Percentiles rank a stretch among this genome's conserved stretches.
Conservation (phyloP, 2,888 invertebrate genomes). For the Drosophila paucipuncta region DNA sequence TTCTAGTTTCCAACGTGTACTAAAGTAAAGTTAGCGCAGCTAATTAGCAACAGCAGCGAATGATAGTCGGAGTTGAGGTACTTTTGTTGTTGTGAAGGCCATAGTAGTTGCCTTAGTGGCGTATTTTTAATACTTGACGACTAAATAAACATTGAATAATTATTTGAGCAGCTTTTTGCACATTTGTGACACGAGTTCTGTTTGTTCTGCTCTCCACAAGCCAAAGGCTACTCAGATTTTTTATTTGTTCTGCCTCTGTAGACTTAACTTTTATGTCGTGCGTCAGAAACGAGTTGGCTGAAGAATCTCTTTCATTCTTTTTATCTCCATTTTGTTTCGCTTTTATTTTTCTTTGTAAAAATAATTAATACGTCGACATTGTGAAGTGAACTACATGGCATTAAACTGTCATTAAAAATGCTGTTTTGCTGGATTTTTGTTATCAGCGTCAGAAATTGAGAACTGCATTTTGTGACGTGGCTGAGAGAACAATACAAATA, state of each 20-base stretch:
- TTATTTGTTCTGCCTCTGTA: neutral
- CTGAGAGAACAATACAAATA: neutral
- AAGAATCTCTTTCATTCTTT: neutral
- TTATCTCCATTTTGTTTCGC: conserved; percentile 5
- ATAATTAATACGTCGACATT: neutral
- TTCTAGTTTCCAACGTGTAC: conserved; percentile 3
- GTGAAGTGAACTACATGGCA: conserved; percentile 1
- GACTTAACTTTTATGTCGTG: conserved; percentile 3
- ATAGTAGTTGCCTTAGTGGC: neutral
- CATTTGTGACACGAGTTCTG: conserved; percentile 29
- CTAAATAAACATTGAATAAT: conserved; percentile 23
- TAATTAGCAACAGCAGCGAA: conserved; percentile 59
- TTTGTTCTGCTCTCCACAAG: conserved; percentile 25
- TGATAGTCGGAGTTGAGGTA: conserved; percentile 25
- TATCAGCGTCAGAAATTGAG: conserved; percentile 23
- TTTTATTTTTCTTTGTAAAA: neutral
- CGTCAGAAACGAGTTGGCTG: conserved; percentile 15
- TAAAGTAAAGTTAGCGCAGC: conserved; percentile 34
- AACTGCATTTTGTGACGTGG: conserved; percentile 3
- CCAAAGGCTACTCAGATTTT: neutral
- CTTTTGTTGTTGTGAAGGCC: conserved; percentile 7
- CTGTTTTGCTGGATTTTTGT: conserved; percentile 21
- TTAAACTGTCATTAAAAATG: conserved; percentile 19
- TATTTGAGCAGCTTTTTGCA: conserved; percentile 24
- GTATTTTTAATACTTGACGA: conserved; percentile 12